Percentiles rank a stretch among this genome's conserved stretches.
These are phyloP conservation scores for Labeo rohita DNA, from an alignment of 2,113 vertebrate species.

Conservation along the genomic window DNA sequence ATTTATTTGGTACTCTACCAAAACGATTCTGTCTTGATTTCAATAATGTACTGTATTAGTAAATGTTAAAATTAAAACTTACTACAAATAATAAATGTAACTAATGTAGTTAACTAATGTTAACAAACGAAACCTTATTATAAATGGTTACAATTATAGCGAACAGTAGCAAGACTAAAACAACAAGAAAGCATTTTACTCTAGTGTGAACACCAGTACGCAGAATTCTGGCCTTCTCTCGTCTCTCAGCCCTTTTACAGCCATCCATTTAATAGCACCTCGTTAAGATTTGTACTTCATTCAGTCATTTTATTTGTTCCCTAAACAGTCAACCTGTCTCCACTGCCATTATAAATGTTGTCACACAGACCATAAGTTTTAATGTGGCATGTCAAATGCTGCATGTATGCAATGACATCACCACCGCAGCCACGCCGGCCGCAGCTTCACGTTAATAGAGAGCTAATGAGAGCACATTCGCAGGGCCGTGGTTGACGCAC, in stretches of 20 bases:
- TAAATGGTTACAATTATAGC: not conserved
- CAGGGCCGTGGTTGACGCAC: constrained; percentile 6
- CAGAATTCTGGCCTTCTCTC: not conserved
- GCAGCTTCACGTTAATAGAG: constrained; percentile 25
- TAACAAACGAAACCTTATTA: not conserved
- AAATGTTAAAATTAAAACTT: not conserved
- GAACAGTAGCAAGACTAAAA: not conserved
- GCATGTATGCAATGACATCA: constrained; percentile 23
- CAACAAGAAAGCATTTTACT: not conserved
- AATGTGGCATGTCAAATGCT: constrained; percentile 26
- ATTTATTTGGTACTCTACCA: too few species aligned
- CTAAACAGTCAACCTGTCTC: not conserved
- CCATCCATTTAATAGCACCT: not conserved
- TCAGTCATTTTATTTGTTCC: not conserved
- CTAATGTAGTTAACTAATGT: not conserved
- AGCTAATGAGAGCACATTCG: constrained; percentile 24
- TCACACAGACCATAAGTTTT: constrained; percentile 16
- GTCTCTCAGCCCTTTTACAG: not conserved
- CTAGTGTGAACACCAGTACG: not conserved
- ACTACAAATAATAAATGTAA: not conserved
- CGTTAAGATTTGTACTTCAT: not conserved
- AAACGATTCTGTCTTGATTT: not conserved
- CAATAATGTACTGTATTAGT: not conserved
- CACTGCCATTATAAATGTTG: not conserved
- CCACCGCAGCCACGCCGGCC: not conserved